Evolutionary conservation across 2,113 vertebrate species (phyloP).

Genomic region (Balaenoptera acutorostrata): DNA sequence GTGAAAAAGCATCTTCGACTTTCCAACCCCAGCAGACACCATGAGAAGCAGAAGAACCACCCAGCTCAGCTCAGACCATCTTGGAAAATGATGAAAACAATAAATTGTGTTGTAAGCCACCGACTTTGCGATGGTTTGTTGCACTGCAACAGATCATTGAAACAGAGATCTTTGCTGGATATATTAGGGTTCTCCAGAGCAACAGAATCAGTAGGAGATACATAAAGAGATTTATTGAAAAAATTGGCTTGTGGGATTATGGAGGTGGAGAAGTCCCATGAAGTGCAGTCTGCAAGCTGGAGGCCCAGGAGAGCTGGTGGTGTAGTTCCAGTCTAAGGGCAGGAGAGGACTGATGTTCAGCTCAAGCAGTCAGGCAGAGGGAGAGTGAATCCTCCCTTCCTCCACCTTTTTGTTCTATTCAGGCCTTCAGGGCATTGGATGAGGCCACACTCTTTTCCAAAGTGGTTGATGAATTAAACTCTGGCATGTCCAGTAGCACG

Average conservation of each 20-base stretch:
- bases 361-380: background rate
- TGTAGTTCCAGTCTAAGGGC: background rate
- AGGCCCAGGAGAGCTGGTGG: background rate
- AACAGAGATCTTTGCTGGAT: background rate
- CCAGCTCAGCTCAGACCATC: background rate
- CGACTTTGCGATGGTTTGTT: background rate
- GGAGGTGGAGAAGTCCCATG: background rate
- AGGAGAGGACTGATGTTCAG: background rate
- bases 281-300: background rate
- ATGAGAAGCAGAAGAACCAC: background rate
- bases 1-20: background rate
- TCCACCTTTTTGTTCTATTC: background rate
- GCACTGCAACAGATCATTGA: background rate
- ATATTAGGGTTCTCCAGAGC: background rate
- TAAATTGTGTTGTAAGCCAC: background rate
- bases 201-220: background rate
- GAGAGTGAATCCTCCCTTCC: background rate
- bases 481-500: background rate
- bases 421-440: background rate
- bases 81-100: background rate
- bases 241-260: background rate
- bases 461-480: background rate
- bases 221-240: background rate
- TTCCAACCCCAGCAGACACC: background rate
- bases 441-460: background rate